Evolutionary conservation across 37 sponge, comb jelly and placozoan species (phyloP), one percentile per base, ranked within the genome.

Genomic region (Amphimedon queenslandica): DNA sequence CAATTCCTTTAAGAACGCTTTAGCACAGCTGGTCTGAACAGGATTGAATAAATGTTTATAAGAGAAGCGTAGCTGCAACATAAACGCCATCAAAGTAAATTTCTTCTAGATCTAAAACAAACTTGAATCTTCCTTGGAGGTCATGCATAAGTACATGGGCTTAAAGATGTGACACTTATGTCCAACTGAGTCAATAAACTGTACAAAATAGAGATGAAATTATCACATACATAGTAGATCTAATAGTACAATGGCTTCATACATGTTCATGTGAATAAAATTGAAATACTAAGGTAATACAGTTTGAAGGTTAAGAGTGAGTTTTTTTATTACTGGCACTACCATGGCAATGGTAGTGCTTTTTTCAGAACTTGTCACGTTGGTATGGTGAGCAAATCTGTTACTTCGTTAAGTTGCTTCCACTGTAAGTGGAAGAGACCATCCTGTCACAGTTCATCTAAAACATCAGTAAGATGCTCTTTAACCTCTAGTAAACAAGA

Each of bases 391-490:
- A 36, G 32, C 60, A 74, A 76, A 64, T 64, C 38, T 18, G 25
- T 20, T 40, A 67, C 28, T 10, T 33, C 68, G 5, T 18, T 6
- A 39, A 70, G 41, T 18, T 70, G 71, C 51, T 70, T 70, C 71
- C 71, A 70, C 11, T 70, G 71, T 11, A 47, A 70, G 2, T 4
- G 6, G n/a, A 47, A 20, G 41, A 70, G 43, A 41, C n/a, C 18
- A 63, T 77, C 69, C 78, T 69, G 67, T 8, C 37, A 68, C 60
- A 55, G 40, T 4, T 66, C 69, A 24, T 77, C 78, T 23, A 77
- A 6, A 2, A 77, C 78, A 53, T 16, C 3, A 4, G 33, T 77
- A 1, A 77, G 21, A 16, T 41, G 60, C 16, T 31, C 58, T 1
- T 34, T 42, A 1, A 77, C 57, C 3, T 2, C 23, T 0, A 67